Evolutionary conservation across 2,113 vertebrate species (phyloP).

Genomic region (Gymnogyps californianus): DNA sequence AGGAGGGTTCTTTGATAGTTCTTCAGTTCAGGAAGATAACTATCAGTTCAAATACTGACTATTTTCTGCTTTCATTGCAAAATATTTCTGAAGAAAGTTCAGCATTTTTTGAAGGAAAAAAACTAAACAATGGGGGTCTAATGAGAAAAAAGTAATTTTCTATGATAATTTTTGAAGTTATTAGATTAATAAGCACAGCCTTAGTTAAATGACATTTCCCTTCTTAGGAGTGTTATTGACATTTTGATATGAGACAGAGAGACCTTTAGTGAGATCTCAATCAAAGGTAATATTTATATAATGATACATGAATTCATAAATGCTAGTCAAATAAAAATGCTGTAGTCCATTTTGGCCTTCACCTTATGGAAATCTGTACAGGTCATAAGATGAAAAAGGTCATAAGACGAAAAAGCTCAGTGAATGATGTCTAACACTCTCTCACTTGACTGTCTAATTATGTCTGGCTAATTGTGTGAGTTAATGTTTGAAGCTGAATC

Average conservation of each 20-base stretch:
- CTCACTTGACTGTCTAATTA: constrained; percentile 59
- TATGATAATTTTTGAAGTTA: constrained; percentile 39
- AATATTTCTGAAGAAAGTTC: not conserved
- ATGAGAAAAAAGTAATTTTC: constrained; percentile 32
- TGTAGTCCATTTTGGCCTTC: constrained; percentile 56
- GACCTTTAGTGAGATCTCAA: constrained; percentile 69
- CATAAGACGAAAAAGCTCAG: constrained; percentile 55
- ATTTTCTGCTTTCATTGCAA: not conserved
- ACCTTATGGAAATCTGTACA: constrained; percentile 46
- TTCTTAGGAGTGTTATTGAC: constrained; percentile 64
- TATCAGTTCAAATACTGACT: not conserved
- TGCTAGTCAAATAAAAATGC: constrained; percentile 86
- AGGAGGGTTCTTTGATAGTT: not conserved
- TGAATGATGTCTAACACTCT: constrained; percentile 51
- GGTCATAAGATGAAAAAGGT: constrained; percentile 57
- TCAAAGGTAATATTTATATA: constrained; percentile 76
- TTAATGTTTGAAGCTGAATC: constrained; percentile 57
- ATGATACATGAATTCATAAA: constrained; percentile 82
- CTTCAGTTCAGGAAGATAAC: not conserved
- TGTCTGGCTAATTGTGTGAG: constrained; percentile 59
- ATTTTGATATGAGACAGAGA: constrained; percentile 66
- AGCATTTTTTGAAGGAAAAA: not conserved
- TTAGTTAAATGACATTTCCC: constrained; percentile 62
- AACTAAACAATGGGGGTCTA: not conserved
- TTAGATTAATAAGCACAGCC: constrained; percentile 38